These are phyloP conservation scores for Serranochromis macrocephalus DNA, from an alignment of 2,113 vertebrate genomes.

Conservation along the genomic window DNA sequence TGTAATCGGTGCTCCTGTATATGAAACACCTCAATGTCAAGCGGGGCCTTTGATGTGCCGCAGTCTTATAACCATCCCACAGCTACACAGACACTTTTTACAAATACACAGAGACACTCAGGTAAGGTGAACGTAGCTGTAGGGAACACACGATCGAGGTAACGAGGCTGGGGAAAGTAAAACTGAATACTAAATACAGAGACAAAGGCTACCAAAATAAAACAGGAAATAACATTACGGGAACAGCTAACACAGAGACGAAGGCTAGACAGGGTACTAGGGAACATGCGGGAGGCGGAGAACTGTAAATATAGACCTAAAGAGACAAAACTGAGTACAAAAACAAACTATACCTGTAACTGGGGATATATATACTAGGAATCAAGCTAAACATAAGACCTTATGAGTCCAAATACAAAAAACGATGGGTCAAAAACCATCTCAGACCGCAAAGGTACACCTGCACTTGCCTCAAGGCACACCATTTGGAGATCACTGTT, in stretches of 20 bases:
- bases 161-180: not conserved
- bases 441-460: rapidly evolving
- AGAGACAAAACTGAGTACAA: not conserved
- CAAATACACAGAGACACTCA: not conserved
- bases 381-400: not conserved
- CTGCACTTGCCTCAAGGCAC: not conserved
- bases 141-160: not conserved
- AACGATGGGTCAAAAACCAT: not conserved
- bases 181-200: not conserved
- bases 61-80: not conserved
- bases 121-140: not conserved
- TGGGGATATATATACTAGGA: not conserved
- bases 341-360: not conserved
- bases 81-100: not conserved
- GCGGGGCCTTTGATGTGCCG: not conserved
- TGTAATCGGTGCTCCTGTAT: not conserved
- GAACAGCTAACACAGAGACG: not conserved
- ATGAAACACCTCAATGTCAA: not conserved
- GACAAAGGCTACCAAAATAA: not conserved
- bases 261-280: rapidly evolving
- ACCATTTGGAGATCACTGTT: not conserved
- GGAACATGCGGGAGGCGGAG: rapidly evolving
- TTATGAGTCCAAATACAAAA: not conserved
- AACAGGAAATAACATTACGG: not conserved
- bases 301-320: not conserved